Evolutionary conservation across 2,888 invertebrate species (phyloP).

Genomic region (Venusia cambrica): DNA sequence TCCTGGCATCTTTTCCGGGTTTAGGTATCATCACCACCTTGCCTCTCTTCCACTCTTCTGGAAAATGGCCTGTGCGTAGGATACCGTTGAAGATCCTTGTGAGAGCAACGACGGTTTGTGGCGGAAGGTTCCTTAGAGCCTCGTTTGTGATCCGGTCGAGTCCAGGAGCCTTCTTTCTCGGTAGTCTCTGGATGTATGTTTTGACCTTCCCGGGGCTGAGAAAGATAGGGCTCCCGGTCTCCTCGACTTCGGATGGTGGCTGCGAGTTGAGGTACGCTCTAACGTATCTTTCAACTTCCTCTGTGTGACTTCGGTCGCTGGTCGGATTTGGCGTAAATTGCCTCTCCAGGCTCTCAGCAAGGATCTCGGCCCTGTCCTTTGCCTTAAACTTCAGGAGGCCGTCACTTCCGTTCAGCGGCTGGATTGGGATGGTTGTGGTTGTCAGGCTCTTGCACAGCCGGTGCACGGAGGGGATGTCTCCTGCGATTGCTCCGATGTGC

Average conservation of each 20-base stretch:
- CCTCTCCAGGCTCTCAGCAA: constrained; percentile 1
- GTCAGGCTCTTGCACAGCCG: constrained; percentile 1
- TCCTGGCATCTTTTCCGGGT: constrained; percentile 24
- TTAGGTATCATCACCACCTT: constrained; percentile 27
- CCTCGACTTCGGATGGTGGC: background rate
- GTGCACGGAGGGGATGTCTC: constrained; percentile 2
- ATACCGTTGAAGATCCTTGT: constrained; percentile 28
- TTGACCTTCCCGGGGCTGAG: background rate
- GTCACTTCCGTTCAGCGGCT: constrained; percentile 1
- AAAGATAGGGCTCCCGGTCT: background rate
- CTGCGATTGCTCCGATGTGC: background rate
- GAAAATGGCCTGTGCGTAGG: constrained; percentile 28
- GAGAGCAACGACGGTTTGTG: constrained; percentile 12
- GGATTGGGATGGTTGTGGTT: background rate
- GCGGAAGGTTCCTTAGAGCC: constrained; percentile 22
- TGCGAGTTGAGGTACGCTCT: background rate
- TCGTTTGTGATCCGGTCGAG: constrained; percentile 12
- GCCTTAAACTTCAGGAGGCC: constrained; percentile 2
- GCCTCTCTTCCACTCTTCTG: constrained; percentile 11
- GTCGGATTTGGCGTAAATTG: constrained; percentile 10
- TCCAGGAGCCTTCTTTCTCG: constrained; percentile 1
- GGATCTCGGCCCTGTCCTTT: constrained; percentile 3
- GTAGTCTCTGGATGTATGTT: background rate
- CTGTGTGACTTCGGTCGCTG: background rate
- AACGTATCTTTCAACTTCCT: background rate